Percentiles rank a stretch among this genome's conserved stretches.
Conservation (phyloP, 2,797 vertebrate genomes). For the Mergus octosetaceus region DNA sequence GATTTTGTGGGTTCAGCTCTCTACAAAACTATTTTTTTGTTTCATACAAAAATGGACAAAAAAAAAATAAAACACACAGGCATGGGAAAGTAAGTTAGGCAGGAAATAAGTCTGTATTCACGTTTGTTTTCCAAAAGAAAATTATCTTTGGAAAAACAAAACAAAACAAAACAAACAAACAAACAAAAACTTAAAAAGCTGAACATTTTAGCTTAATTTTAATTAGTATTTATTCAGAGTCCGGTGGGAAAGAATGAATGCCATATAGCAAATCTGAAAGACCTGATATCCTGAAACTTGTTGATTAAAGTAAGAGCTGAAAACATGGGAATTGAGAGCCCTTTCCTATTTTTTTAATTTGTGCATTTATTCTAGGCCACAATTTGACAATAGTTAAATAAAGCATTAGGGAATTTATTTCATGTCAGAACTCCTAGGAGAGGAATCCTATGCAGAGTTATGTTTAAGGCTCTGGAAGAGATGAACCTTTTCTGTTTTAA, state of each 20-base stretch:
- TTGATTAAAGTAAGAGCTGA: background rate
- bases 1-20: conserved; percentile 52
- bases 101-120: conserved; percentile 56
- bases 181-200: background rate
- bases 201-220: conserved; percentile 33
- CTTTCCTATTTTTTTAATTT: background rate
- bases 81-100: conserved; percentile 62
- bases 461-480: background rate
- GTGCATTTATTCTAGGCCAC: background rate
- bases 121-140: conserved; percentile 52
- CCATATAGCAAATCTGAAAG: background rate
- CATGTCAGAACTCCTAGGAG: background rate
- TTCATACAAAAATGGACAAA: conserved; percentile 27
- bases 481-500: background rate
- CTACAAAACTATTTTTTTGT: conserved; percentile 57
- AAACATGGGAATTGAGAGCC: conserved; percentile 26
- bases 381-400: background rate
- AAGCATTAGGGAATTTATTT: background rate
- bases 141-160: background rate
- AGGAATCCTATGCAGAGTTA: background rate
- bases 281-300: background rate
- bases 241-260: conserved; percentile 13
- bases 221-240: conserved; percentile 51
- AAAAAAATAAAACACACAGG: conserved; percentile 43
- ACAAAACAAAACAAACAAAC: background rate